Evolutionary conservation across 2,888 invertebrate genomes (phyloP), one percentile per base, ranked within the genome.

Genomic region (Lobophora halterata): DNA sequence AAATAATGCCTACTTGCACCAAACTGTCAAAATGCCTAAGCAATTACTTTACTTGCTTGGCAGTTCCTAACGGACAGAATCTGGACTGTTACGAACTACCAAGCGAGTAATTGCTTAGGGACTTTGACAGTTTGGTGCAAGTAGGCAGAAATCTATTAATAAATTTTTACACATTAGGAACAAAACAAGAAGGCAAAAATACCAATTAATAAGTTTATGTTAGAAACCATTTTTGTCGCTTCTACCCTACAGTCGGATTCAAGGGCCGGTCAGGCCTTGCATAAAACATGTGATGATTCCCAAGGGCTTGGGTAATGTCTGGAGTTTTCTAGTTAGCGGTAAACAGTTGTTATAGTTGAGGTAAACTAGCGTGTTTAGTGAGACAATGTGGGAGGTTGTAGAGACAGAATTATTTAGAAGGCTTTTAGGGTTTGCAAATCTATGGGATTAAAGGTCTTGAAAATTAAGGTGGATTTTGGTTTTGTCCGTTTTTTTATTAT

Each of bases 241-340:
- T n/a, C 23, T 2, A 9, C 4, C 44, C 38, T 6, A 9, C 5
- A 9, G 14, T 12, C 33, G 33, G 24, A 36, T 16, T 5, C 17
- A 46, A 49, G 48, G 45, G 33, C 37, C 38, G 40, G 49, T 12
- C 37, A 16, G 16, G 25, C 6, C 11, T 44, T 74, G 71, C 74
- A 76, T 76, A 74, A 75, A 69, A 65, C 68, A 77, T 72, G 71
- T 62, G 69, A 59, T 66, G 51, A 56, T 63, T 61, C 71, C 70
- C 69, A 43, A 37, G 52, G 53, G 61, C 40, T 42, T 46, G 48
- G 35, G 36, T 55, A 71, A 74, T 70, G 59, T 55, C 46, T 51
- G 51, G 68, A 73, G 62, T 75, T 75, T 72, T 70, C 73, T 71
- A 69, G 70, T 75, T 75, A 71, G 65, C 55, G 49, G 60, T 65